Evolutionary conservation across 2,797 vertebrate species (phyloP), one percentile per base, ranked within the genome.

Genomic region (Coilia nasus): DNA sequence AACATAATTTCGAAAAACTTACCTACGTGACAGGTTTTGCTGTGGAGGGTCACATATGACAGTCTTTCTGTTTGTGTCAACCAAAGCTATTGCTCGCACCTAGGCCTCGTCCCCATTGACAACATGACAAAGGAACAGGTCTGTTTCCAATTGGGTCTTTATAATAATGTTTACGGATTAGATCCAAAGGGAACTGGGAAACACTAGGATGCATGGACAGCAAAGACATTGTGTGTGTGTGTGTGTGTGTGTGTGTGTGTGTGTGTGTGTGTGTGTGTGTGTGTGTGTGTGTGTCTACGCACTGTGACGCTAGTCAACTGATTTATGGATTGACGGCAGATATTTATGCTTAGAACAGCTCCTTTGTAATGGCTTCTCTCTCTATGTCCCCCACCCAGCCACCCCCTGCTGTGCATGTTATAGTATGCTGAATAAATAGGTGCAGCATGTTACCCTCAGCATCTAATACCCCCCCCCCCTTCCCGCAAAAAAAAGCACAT

Each of bases 251-350:
- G 23, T 31, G 62, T 31, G 64, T 17, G 28, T 31, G 9, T 67
- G 62, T 67, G 62, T 60, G 57, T 60, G 57, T 60, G 57, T 21
- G 57, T 60, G 59, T 60, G 59, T 60, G 59, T 60, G 59, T 60
- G 59, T 60, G 56, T 19, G 56, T 47, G 56, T 19, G 17, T 57
- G 56, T 19, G 14, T 57, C 56, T 19, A 47, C 10, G 17, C 57
- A 59, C 31, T 75, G 67, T 75, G 67, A 75, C 28, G 67, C 17
- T 17, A 75, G 67, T 17, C 28, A 75, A 9, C 31, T 75, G 67
- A 75, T 75, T 75, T 75, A 75, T 35, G 67, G 67, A 75, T 75
- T 41, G 67, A 75, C 41, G 15, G 67, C 31, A 75, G 15, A 41
- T 31, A 35, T 75, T 75, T 35, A 71, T 71, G 64, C 64, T 71